Evolutionary conservation across 1,140 invertebrate genomes (phyloP), one percentile per base, ranked within the genome.

Genomic region (Leptinotarsa undecemlineata): DNA sequence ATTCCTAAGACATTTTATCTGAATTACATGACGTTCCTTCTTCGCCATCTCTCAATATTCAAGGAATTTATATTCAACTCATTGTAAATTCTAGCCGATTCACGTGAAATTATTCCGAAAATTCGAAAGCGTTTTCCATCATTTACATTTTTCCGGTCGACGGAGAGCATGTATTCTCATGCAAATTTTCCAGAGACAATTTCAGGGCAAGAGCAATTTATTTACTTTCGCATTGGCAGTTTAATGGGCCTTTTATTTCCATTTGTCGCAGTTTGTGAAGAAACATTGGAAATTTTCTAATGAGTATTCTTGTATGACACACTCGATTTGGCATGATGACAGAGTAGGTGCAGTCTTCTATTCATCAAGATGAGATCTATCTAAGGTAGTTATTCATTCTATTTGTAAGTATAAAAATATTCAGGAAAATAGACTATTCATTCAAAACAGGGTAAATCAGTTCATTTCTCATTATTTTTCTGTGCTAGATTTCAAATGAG

Each of bases 141-240:
- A 66, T 74, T 72, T 73, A 62, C 64, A 76, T 76, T 78, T 78
- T 80, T 78, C 75, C 72, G 61, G 63, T 15, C 14, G 69, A 42
- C 68, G 68, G 23, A 57, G 71, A 64, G 66, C 20, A 64, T 19
- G 66, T 69, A 82, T 82, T 82, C 80, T 83, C 73, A 83, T 83
- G 82, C 79, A 83, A 83, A 83, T 83, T 75, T 72, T 61, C 47
- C 66, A 47, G 70, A 75, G 77, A 82, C 80, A 83, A 82, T 82
- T 83, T 83, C 74, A 79, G 77, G 74, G 78, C 74, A 72, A 47
- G 75, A 77, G 73, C 79, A 82, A 82, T 82, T 82, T 80, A 80
- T 81, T 80, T 78, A 73, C 72, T 74, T 70, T 80, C 74, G 76
- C 73, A 68, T 78, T 76, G 62, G 66, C 68, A 73, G 75, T 71